Percentiles rank a stretch among this genome's conserved stretches.
Evolutionary conservation across 2,113 vertebrate species (phyloP).

Genomic region (Phalacrocorax aristotelis): DNA sequence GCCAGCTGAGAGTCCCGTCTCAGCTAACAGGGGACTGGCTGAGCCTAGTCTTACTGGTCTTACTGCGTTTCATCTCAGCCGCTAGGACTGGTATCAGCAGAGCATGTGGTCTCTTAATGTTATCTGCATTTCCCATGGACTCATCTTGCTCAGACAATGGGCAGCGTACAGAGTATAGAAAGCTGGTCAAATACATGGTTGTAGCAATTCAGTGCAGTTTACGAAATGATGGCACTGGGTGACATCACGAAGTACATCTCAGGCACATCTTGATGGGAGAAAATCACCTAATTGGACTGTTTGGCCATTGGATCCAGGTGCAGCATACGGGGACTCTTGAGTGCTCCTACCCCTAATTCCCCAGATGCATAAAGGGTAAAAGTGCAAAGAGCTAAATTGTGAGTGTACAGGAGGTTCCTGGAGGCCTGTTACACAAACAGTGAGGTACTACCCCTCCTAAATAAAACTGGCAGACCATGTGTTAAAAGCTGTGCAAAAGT

Average conservation of each 20-base stretch:
- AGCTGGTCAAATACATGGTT: accelerated
- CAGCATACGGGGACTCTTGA: not conserved
- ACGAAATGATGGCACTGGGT: not conserved
- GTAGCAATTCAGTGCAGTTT: not conserved
- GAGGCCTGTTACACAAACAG: not conserved
- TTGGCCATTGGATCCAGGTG: not conserved
- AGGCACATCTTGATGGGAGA: not conserved
- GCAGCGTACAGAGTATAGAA: not conserved
- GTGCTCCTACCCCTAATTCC: not conserved
- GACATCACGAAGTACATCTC: not conserved
- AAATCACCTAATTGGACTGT: not conserved
- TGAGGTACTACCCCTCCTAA: not conserved
- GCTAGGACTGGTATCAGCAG: not conserved
- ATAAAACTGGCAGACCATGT: not conserved
- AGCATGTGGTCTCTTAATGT: not conserved
- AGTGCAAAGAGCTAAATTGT: not conserved
- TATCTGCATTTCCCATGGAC: not conserved
- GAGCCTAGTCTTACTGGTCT: not conserved
- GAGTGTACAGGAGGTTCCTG: not conserved
- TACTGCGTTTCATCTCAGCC: not conserved
- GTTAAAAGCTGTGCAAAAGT: not conserved
- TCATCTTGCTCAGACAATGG: not conserved
- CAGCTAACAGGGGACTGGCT: not conserved
- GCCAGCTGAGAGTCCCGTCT: not conserved
- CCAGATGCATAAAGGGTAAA: not conserved